Evolutionary conservation across 2,888 invertebrate genomes (phyloP), one percentile per base, ranked within the genome.

Genomic region (Zhuqinia jingwanae): DNA sequence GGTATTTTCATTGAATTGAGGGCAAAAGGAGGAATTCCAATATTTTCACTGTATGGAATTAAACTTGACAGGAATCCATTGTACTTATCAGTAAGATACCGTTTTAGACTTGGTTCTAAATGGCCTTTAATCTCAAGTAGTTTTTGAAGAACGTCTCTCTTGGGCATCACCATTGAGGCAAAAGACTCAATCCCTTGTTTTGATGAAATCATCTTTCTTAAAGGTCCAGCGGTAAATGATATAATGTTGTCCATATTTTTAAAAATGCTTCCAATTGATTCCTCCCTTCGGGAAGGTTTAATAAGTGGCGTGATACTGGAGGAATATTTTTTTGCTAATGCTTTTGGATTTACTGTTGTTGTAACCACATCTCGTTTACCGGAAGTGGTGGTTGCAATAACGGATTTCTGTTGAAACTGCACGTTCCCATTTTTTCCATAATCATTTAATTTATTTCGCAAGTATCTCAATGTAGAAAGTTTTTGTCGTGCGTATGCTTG

Each of bases 1-100:
- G 90, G 88, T 0, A 91, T 86, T 83, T 89, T 90, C 90, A 91
- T 90, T 0, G 91, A 88, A 45, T 89, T 90, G n/a, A 91, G 68
- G 6, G 90, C 89, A 76, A 87, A 90, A 0, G 89, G 58, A 0
- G 90, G 89, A 8, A 90, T 88, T 0, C 90, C 91, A 60, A 91
- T 88, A 17, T 79, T 89, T 17, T 90, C 88, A 77, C 90, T 90
- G 88, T 90, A 90, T 13, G 90, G 89, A 17, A 89, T 58, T n/a
- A 90, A 60, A 45, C 85, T 90, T 10, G 87, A 82, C 20, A 91
- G 56, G 25, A 91, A 89, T 17, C 87, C 88, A 77, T 91, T 91
- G 88, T 89, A 91, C 70, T 89, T 91, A 8, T 83, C 78, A 1
- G 89, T 89, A 15, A 91, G 79, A 75, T 88, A 90, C 1, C 86